Conservation (phyloP, 2,113 vertebrate genomes). For the Chionomys nivalis region DNA sequence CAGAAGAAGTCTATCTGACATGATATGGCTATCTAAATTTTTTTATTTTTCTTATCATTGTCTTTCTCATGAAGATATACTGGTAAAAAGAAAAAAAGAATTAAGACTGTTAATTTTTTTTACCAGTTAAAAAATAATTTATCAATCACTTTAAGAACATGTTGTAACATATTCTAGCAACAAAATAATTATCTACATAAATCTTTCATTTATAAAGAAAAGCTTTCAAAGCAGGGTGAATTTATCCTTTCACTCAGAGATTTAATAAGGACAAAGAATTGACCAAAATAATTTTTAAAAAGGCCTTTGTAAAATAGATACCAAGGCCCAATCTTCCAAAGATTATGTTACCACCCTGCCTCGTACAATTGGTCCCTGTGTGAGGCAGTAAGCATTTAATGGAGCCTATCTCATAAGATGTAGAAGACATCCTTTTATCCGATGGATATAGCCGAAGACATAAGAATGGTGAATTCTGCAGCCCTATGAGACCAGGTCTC, state of each 20-base stretch:
- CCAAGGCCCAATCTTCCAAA: constrained; percentile 54
- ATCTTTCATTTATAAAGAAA: constrained; percentile 1
- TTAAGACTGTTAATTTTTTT: background rate
- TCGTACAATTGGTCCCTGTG: constrained; percentile 32
- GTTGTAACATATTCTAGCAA: background rate
- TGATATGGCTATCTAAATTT: background rate
- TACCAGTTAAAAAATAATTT: background rate
- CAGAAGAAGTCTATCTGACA: constrained; percentile 19
- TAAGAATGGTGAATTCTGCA: constrained; percentile 54
- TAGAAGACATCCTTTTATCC: constrained; percentile 72
- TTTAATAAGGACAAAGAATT: constrained; percentile 59
- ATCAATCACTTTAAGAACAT: background rate
- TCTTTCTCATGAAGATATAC: background rate
- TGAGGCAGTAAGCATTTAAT: constrained; percentile 50
- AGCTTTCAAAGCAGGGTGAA: background rate
- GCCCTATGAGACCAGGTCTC: constrained; percentile 13
- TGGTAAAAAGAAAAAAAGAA: constrained; percentile 9
- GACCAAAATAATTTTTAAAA: constrained; percentile 69
- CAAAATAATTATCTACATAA: constrained; percentile 3
- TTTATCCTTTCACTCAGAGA: constrained; percentile 9
- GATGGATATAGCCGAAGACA: constrained; percentile 50
- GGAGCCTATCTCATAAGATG: constrained; percentile 23
- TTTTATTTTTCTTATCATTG: background rate
- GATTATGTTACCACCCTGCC: constrained; percentile 35
- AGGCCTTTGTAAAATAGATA: constrained; percentile 39